Evolutionary conservation across 2,113 vertebrate genomes (phyloP).

Genomic region (Lycaon pictus): DNA sequence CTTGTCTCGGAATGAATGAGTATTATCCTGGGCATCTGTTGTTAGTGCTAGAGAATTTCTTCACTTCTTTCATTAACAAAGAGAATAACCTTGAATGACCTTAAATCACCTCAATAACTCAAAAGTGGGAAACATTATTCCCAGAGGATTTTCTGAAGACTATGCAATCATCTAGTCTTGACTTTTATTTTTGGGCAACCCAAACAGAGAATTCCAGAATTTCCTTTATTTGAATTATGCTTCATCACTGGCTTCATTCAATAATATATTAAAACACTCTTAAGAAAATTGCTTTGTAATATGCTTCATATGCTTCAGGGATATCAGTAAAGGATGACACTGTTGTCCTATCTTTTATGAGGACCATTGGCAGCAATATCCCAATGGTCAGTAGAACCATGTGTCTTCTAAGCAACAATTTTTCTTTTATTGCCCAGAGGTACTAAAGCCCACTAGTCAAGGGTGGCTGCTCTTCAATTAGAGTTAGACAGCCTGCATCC

Average conservation of each 20-base stretch:
- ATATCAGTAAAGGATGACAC: neutral
- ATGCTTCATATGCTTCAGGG: neutral
- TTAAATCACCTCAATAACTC: neutral
- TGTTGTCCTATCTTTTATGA: neutral
- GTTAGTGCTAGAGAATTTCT: neutral
- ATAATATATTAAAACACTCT: neutral
- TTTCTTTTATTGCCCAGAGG: neutral
- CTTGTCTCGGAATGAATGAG: neutral
- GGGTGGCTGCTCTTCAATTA: neutral
- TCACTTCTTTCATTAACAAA: slow-evolving; percentile 10
- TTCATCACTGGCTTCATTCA: neutral
- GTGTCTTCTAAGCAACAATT: neutral
- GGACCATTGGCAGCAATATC: neutral
- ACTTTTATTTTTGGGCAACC: neutral
- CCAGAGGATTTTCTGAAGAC: neutral
- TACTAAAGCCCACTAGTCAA: neutral
- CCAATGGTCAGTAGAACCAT: neutral
- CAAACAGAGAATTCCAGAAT: slow-evolving; percentile 1
- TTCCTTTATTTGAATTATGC: neutral
- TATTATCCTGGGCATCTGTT: neutral
- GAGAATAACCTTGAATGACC: neutral
- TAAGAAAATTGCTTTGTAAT: neutral
- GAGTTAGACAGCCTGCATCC: neutral
- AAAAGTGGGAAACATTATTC: slow-evolving; percentile 9
- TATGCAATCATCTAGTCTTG: neutral